Conservation (phyloP, 2,113 vertebrate genomes). For the Electrona antarctica region DNA sequence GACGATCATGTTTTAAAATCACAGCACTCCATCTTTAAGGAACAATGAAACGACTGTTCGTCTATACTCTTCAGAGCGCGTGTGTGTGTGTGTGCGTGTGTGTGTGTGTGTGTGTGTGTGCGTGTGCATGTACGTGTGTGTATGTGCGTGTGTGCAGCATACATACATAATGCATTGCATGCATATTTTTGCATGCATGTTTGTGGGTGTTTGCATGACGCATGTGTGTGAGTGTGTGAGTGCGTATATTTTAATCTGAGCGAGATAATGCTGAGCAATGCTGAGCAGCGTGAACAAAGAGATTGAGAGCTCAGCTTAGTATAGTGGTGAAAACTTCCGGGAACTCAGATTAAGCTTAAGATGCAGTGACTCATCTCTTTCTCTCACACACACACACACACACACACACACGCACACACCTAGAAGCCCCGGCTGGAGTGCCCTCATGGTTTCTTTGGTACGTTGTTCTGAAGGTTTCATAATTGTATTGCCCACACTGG, state of each 20-base stretch:
- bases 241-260: neutral
- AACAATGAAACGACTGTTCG: too few species aligned
- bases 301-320: constrained; percentile 54
- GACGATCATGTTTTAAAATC: too few species aligned
- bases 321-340: constrained; percentile 59
- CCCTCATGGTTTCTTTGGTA: neutral
- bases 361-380: too few species aligned
- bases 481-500: too few species aligned
- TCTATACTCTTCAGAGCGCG: too few species aligned
- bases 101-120: neutral
- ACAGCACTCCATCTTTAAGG: too few species aligned
- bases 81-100: neutral
- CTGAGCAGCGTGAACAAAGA: constrained; percentile 38
- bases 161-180: too few species aligned
- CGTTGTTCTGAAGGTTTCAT: neutral
- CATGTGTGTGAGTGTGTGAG: neutral
- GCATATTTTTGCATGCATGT: neutral
- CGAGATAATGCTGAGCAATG: constrained; percentile 52
- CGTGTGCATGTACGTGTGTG: neutral
- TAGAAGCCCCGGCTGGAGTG: neutral
- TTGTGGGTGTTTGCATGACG: neutral
- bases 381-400: constrained; percentile 4
- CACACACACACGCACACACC: constrained; percentile 4
- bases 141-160: neutral
- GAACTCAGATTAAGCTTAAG: too few species aligned